These are phyloP conservation scores for Apus apus DNA, from an alignment of 2,113 vertebrate species.

Conservation along the genomic window DNA sequence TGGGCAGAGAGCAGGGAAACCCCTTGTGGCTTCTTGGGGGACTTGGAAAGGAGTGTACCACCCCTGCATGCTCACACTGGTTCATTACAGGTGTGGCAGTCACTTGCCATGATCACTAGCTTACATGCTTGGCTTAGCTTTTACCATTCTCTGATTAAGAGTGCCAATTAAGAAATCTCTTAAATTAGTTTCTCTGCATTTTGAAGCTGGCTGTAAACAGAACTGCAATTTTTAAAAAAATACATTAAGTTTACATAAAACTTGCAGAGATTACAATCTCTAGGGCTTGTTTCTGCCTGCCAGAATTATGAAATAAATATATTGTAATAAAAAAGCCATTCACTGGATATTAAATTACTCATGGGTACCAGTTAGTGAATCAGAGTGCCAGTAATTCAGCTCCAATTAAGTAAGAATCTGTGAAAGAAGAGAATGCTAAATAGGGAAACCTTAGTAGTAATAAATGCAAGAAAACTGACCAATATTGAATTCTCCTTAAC, in stretches of 20 bases:
- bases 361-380: neutral
- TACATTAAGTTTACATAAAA: constrained; percentile 4
- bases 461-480: neutral
- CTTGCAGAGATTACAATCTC: neutral
- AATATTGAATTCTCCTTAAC: neutral
- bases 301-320: constrained; percentile 20
- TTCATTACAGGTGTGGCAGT: neutral
- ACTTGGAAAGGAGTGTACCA: neutral
- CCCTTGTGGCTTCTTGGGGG: neutral
- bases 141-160: neutral
- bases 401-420: neutral
- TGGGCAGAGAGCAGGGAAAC: neutral
- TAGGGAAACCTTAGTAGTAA: neutral
- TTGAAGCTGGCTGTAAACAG: neutral
- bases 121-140: neutral
- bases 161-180: neutral
- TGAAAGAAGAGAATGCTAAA: neutral
- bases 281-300: constrained; percentile 19
- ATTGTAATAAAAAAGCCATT: neutral
- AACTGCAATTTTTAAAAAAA: neutral
- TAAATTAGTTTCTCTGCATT: neutral
- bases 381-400: neutral
- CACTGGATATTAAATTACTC: constrained; percentile 21
- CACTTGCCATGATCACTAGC: neutral
- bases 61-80: neutral